These are phyloP conservation scores for Idaea biselata DNA, from an alignment of 2,888 invertebrate genomes.

Conservation along the genomic window DNA sequence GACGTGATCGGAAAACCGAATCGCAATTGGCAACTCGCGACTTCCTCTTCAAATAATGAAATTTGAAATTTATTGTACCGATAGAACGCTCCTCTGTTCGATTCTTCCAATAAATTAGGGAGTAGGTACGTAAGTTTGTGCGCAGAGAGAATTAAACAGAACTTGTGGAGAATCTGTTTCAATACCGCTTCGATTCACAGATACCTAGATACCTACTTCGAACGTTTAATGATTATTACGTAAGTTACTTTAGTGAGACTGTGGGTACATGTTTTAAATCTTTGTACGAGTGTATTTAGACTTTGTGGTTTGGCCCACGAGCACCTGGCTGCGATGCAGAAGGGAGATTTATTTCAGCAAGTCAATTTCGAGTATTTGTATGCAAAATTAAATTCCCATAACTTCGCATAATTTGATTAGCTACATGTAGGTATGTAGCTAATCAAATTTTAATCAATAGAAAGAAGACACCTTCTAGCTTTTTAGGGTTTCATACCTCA, in stretches of 20 bases:
- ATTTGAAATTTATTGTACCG: constrained; percentile 76
- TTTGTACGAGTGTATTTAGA: too few species aligned
- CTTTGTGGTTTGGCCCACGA: too few species aligned
- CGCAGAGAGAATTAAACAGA: constrained; percentile 49
- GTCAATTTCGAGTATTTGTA: too few species aligned
- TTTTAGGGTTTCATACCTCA: too few species aligned
- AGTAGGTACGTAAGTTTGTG: constrained; percentile 44
- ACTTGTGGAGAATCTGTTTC: constrained; percentile 44
- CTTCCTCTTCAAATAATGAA: constrained; percentile 78
- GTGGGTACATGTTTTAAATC: too few species aligned
- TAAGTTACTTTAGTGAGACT: constrained; percentile 12
- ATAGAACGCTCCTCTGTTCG: constrained; percentile 58
- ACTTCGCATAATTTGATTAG: too few species aligned
- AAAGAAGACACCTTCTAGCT: too few species aligned
- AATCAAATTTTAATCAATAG: too few species aligned
- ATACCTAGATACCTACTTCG: constrained; percentile 27
- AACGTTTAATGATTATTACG: constrained; percentile 34
- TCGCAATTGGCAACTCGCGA: constrained; percentile 71
- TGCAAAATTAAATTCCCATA: too few species aligned
- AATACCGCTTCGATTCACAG: constrained; percentile 36
- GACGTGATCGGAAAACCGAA: constrained; percentile 77
- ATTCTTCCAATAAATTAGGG: constrained; percentile 65
- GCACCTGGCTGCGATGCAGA: too few species aligned
- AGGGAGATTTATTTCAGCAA: too few species aligned
- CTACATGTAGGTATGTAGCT: too few species aligned